A percentile compares a stretch with the other conserved stretches of the same genome.
Conservation (phyloP, 2,888 invertebrate genomes). For the Drosophila robusta region DNA sequence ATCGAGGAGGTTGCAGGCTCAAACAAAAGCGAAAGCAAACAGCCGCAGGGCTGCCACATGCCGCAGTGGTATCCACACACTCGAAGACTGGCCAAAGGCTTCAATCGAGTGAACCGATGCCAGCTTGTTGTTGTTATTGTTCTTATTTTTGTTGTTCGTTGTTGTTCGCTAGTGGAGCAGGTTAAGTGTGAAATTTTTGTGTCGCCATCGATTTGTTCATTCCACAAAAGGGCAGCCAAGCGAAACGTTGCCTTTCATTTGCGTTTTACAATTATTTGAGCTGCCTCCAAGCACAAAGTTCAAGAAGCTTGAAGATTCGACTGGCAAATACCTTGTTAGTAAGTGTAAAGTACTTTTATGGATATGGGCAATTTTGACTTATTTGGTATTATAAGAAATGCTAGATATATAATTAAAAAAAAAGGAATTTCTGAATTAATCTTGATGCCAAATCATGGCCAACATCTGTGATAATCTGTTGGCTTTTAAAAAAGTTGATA, state of each 20-base stretch:
- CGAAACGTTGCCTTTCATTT: slow-evolving; percentile 51
- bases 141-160: slow-evolving; percentile 2
- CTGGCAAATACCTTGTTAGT: neutral
- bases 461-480: too few species aligned
- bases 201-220: slow-evolving; percentile 50
- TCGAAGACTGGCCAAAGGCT: slow-evolving; percentile 17
- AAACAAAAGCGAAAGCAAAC: slow-evolving; percentile 31
- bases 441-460: too few species aligned
- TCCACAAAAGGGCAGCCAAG: slow-evolving; percentile 46
- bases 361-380: too few species aligned
- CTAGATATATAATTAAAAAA: too few species aligned
- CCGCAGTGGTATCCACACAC: slow-evolving; percentile 26
- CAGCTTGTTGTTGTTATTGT: slow-evolving; percentile 29
- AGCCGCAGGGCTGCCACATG: slow-evolving; percentile 25
- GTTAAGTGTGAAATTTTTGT: slow-evolving; percentile 70
- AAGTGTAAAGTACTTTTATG: too few species aligned
- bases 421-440: too few species aligned
- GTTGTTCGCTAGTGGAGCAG: slow-evolving; percentile 59
- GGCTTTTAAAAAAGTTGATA: too few species aligned
- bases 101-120: slow-evolving; percentile 39
- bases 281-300: slow-evolving; percentile 28
- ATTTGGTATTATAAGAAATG: too few species aligned
- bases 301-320: neutral
- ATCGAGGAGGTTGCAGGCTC: slow-evolving; percentile 32
- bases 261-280: slow-evolving; percentile 50